Percentiles rank a stretch among this genome's conserved stretches.
Evolutionary conservation across 2,888 invertebrate species (phyloP).

Genomic region (Cheilosia variabilis): DNA sequence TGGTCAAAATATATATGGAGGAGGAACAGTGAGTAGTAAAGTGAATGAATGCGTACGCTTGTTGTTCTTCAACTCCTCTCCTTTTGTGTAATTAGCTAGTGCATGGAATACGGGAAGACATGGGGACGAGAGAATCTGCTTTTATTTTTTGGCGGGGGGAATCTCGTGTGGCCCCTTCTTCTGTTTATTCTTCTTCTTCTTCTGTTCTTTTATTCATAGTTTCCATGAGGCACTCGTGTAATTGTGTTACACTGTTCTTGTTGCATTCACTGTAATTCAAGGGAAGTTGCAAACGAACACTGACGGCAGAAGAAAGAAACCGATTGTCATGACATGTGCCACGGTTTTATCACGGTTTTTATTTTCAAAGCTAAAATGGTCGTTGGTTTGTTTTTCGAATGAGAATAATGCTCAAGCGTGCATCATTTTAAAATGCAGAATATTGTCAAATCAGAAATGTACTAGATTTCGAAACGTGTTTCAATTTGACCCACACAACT

Average conservation of each 20-base stretch:
- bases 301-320: conserved; percentile 24
- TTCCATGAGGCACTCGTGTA: conserved; percentile 36
- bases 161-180: conserved; percentile 10
- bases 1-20: background rate
- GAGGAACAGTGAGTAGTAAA: conserved; percentile 45
- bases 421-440: too few species aligned
- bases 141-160: conserved; percentile 22
- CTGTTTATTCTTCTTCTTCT: conserved; percentile 9
- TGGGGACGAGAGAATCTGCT: conserved; percentile 17
- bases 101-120: conserved; percentile 32
- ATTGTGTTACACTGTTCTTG: conserved; percentile 47
- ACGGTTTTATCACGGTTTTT: conserved; percentile 17
- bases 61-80: conserved; percentile 21
- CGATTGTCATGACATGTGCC: conserved; percentile 30
- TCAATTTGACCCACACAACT: too few species aligned
- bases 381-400: background rate
- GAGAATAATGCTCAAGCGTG: background rate
- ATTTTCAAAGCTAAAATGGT: background rate
- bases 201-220: conserved; percentile 55
- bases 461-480: too few species aligned
- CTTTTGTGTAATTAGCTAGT: conserved; percentile 64
- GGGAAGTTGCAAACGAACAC: conserved; percentile 35
- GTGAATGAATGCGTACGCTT: conserved; percentile 74
- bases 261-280: conserved; percentile 43
- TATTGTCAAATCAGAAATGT: too few species aligned